A percentile compares a stretch with the other conserved stretches of the same genome.
These are phyloP conservation scores for Lithosia quadra DNA, from an alignment of 2,888 invertebrate genomes.

Conservation along the genomic window DNA sequence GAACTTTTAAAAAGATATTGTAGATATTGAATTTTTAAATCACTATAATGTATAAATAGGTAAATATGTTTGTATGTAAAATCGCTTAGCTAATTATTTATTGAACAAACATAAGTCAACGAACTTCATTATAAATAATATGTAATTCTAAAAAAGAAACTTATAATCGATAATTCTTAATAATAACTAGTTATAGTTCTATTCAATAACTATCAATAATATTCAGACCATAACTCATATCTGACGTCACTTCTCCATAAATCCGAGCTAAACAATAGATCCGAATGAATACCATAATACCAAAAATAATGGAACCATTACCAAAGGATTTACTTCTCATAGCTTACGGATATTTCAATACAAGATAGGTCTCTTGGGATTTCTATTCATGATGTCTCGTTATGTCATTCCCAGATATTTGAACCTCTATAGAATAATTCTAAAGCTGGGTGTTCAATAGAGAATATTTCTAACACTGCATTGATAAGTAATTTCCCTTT, in stretches of 20 bases:
- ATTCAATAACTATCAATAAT: not conserved
- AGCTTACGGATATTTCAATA: constrained; percentile 29
- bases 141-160: too few relatives aligned
- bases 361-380: constrained; percentile 7
- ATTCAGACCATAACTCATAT: not conserved
- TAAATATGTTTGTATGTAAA: too few relatives aligned
- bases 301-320: constrained; percentile 31
- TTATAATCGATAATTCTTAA: too few relatives aligned
- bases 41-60: too few relatives aligned
- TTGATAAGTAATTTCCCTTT: not conserved
- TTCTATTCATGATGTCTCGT: constrained; percentile 31
- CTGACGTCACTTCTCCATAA: constrained; percentile 24
- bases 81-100: too few relatives aligned
- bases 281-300: constrained; percentile 8
- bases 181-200: too few relatives aligned
- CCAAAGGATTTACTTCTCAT: constrained; percentile 36
- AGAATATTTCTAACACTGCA: not conserved
- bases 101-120: too few relatives aligned
- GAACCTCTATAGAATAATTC: constrained; percentile 26
- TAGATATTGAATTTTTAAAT: too few relatives aligned
- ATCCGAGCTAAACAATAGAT: constrained; percentile 39
- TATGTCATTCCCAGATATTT: constrained; percentile 17
- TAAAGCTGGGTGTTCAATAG: constrained; percentile 4
- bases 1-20: too few relatives aligned
- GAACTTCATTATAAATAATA: too few relatives aligned